Evolutionary conservation across 2,888 invertebrate species (phyloP).

Genomic region (Monochamus alternatus): DNA sequence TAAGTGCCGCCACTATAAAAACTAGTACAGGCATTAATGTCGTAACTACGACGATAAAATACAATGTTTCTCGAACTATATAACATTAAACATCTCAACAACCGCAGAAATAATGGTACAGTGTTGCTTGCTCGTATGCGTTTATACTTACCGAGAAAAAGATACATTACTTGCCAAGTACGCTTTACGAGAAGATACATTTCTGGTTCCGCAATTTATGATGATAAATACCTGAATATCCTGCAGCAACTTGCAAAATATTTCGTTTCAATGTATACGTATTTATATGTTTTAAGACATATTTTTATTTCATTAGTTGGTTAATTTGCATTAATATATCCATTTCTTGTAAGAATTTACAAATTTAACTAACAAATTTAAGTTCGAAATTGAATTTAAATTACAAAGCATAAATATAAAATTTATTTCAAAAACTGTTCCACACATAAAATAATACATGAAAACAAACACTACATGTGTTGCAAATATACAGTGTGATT

Average conservation of each 20-base stretch:
- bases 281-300: not conserved
- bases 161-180: slow-evolving; percentile 12
- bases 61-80: slow-evolving; percentile 43
- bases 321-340: no score
- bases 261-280: not conserved
- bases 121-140: slow-evolving; percentile 10
- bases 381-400: no score
- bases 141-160: not conserved
- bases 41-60: slow-evolving; percentile 42
- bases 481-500: no score
- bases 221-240: not conserved
- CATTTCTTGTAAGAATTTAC: no score
- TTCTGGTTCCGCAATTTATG: not conserved
- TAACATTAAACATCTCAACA: slow-evolving; percentile 41
- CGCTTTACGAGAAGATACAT: slow-evolving; percentile 5
- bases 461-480: no score
- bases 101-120: slow-evolving; percentile 28
- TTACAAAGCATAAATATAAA: no score
- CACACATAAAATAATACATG: no score
- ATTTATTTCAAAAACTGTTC: no score
- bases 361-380: no score
- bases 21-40: slow-evolving; percentile 43
- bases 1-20: slow-evolving; percentile 46
- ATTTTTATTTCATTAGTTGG: no score
- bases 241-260: not conserved